phyloP scores from a whole-genome alignment of 2,888 invertebrate species.

The Aphodius sticticus region DNA sequence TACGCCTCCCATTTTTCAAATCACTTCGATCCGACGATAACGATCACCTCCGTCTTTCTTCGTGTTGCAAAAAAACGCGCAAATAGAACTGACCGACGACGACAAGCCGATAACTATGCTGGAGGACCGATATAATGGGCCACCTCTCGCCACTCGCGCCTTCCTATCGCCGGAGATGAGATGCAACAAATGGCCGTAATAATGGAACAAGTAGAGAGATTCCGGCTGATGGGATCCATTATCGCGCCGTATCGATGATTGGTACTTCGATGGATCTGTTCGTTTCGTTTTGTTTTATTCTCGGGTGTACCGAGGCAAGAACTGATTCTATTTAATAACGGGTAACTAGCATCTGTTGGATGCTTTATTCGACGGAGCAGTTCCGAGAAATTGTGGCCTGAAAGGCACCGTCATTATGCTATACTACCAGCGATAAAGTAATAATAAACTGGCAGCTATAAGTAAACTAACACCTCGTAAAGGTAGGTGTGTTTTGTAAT shows the following conservation, averaged over 20 bases:
- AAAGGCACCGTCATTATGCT: neutral
- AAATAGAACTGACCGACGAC: neutral
- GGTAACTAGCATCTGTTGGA: neutral
- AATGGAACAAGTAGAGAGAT: neutral
- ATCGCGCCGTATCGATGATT: neutral
- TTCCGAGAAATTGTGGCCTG: neutral
- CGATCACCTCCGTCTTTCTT: neutral
- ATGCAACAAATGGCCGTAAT: neutral
- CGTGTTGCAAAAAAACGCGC: neutral
- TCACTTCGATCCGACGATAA: neutral
- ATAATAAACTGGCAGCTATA: constrained; percentile 4
- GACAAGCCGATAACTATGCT: neutral
- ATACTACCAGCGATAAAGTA: neutral
- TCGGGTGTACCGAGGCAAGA: neutral
- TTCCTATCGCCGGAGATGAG: neutral
- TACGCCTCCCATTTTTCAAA: neutral
- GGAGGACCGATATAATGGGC: neutral
- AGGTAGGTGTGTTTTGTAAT: neutral
- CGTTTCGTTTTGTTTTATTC: neutral
- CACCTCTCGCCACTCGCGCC: neutral
- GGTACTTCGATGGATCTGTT: neutral
- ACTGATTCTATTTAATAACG: constrained; percentile 4
- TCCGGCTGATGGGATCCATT: neutral
- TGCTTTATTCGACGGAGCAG: neutral
- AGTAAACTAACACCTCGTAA: neutral